Base-by-base conservation (phyloP, 2,888 invertebrate genomes). In the Omphaloscelis lunosa region DNA sequence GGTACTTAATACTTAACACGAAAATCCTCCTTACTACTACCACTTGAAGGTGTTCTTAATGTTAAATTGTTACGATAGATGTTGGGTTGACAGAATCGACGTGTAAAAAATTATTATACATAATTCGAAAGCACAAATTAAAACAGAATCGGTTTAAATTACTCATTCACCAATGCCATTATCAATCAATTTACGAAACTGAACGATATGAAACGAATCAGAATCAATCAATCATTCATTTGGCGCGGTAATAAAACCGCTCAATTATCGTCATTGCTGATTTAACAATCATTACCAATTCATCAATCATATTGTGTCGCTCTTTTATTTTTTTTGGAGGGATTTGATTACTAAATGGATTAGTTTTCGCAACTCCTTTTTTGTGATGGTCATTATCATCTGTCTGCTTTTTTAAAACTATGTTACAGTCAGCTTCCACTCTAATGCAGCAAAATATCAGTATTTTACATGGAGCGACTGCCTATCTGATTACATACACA, bases 241-340 rank as follows among this genome's bases (percentile, higher is more conserved):
- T 45, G 59, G 48, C 51, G 58, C 53, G 68, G 76, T 79, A 69
- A 83, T 79, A 66, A 86, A 76, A 79, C 76, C 72, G 45, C 51
- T 61, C 83, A 86, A 79, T 83, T 82, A 72, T 72, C 53, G 68
- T 59, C 59, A 59, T 59, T 76, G 66, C 23, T 53, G 41, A 72
- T 78, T 82, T 51, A 84, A 74, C 27, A 84, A 72, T 80, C 70
- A 34, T 75, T 70, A 75, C 68, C 59, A 72, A 82, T 81, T 82
- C 68, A 82, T 69, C n/a, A 67, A 62, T 62, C 75, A 63, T 59
- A 66, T 68, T 69, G 45, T 59, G 51, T 45, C 15, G 34, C 8
- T 15, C 23, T 41, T 70, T 73, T 11, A 29, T 48, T 39, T 65
- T 27, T 51, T 29, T 29, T n/a, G 20, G 17, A 20, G 9, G n/a